phyloP scores from a whole-genome alignment of 2,888 invertebrate species.

The Teleogryllus oceanicus region DNA sequence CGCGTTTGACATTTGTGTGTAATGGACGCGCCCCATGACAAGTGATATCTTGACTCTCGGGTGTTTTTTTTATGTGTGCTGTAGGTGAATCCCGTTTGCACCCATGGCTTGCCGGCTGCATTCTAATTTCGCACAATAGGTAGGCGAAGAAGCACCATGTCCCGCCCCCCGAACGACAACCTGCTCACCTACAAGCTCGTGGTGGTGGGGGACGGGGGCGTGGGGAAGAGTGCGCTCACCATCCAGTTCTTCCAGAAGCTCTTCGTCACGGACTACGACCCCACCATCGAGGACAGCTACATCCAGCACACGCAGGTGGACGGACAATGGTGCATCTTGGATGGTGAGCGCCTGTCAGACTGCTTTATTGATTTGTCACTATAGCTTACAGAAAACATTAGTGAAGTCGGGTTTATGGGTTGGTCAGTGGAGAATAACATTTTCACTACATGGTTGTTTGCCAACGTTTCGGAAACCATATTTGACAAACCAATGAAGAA shows the following conservation, averaged over 20 bases:
- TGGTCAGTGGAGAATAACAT: too few species aligned
- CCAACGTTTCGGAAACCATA: too few species aligned
- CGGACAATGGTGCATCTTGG: slow-evolving; percentile 85
- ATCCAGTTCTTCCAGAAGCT: slow-evolving; percentile 94
- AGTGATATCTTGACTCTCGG: too few species aligned
- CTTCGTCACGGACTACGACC: slow-evolving; percentile 93
- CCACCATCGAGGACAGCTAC: slow-evolving; percentile 93
- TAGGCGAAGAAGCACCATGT: slow-evolving; percentile 48
- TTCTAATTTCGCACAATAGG: slow-evolving; percentile 32
- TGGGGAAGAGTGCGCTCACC: slow-evolving; percentile 94
- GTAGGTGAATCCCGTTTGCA: too few species aligned
- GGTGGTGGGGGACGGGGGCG: slow-evolving; percentile 92
- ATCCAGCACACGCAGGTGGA: slow-evolving; percentile 92
- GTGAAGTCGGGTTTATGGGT: too few species aligned
- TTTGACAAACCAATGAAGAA: too few species aligned
- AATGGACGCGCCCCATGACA: too few species aligned
- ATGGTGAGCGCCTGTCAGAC: slow-evolving; percentile 58
- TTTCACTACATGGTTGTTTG: too few species aligned
- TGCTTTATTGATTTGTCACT: too few species aligned
- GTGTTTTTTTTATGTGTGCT: too few species aligned
- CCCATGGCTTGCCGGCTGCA: slow-evolving; percentile 27
- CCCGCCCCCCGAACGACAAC: slow-evolving; percentile 67
- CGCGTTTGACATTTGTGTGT: too few species aligned
- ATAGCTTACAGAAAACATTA: too few species aligned
- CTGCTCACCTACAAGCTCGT: slow-evolving; percentile 73